Base-by-base conservation (phyloP, 1,140 invertebrate genomes). In the Lepidurus couesii region DNA sequence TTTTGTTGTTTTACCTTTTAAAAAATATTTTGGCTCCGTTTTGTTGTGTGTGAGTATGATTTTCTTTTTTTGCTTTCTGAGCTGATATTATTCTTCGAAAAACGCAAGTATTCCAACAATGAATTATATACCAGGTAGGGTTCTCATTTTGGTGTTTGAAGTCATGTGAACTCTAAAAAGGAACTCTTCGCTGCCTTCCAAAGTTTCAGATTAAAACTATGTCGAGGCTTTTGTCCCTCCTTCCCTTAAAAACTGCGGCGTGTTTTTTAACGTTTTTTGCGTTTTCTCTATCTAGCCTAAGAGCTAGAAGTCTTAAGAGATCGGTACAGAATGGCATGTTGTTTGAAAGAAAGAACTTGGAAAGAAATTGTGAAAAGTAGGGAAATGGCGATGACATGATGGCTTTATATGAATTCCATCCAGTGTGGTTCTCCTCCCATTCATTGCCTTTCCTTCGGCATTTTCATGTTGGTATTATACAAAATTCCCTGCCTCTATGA, bases 21-120 rank as follows among this genome's bases (percentile, higher is more conserved):
- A 21, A 65, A 65, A 21, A 13, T 65, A 65, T 4, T 65, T 65
- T 7, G 21, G 16, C 6, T 65, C 53, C 21, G 21, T 47, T 65
- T 65, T n/a, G 6, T n/a, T 65, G 53, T 21, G 53, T 65, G 53
- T 65, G 84, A 44, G 84, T 85, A 76, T 81, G 82, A 74, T 86
- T 87, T 83, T 86, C 85, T 77, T 80, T 84, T 84, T 79, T 81
- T 81, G 79, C 81, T 86, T 75, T 82, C 83, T 75, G 82, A 82
- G 34, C 65, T 75, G 42, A 65, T 75, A 78, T 77, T 44, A 80
- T 83, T 84, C 81, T 85, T 85, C 82, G 47, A 81, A 74, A 81
- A 81, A 82, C 82, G 83, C 43, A 83, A 82, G 80, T 65, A 65
- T 65, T 65, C 53, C 53, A 65, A 21, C 34, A 34, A 34, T 34